phyloP scores from a whole-genome alignment of 2,797 vertebrate species.

The Microhierax caerulescens region DNA sequence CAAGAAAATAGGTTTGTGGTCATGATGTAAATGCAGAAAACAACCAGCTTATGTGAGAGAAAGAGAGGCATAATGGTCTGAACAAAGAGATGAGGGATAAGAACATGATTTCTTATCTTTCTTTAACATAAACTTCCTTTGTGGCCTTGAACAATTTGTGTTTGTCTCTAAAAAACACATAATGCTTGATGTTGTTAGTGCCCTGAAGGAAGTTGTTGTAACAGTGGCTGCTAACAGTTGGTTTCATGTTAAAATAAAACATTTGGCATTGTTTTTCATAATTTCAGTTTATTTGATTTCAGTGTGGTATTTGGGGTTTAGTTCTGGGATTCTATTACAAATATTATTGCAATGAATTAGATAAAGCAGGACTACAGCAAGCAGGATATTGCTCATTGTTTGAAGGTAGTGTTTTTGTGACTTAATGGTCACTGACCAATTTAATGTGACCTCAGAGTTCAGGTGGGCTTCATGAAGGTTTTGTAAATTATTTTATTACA shows the following conservation, averaged over 20 bases:
- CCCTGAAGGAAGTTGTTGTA: background rate
- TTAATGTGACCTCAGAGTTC: background rate
- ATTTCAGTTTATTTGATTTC: background rate
- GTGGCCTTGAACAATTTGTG: background rate
- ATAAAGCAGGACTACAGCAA: background rate
- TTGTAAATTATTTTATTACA: background rate
- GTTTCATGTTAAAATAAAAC: background rate
- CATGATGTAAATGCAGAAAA: background rate
- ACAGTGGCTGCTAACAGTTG: background rate
- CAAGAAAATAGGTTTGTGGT: background rate
- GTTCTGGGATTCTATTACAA: background rate
- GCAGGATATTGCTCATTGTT: background rate
- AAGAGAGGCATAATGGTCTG: background rate
- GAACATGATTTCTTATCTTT: background rate
- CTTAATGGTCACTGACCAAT: background rate
- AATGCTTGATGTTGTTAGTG: background rate
- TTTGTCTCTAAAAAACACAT: background rate
- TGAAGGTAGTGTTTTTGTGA: background rate
- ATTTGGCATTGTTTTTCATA: background rate
- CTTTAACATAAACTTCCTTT: constrained; percentile 14
- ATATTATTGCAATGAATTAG: background rate
- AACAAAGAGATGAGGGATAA: background rate
- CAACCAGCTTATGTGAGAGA: background rate
- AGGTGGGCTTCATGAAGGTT: background rate
- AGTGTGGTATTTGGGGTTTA: background rate